Evolutionary conservation across 2,888 invertebrate genomes (phyloP).

Genomic region (Diarsia mendica): DNA sequence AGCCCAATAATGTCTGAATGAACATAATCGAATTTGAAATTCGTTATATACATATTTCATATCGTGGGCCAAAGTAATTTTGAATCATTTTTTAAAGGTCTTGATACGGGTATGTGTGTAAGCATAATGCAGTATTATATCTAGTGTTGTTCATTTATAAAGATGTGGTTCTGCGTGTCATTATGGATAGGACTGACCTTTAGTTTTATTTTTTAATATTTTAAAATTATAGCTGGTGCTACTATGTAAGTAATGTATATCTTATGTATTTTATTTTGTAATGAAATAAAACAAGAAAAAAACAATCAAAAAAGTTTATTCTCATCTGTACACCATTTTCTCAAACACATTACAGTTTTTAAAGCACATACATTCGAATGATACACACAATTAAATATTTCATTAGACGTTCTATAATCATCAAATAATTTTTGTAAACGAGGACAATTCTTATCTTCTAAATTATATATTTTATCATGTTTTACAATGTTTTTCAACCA

Average conservation of each 20-base stretch:
- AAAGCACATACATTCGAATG: neutral
- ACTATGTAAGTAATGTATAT: too few species aligned
- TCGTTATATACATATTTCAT: neutral
- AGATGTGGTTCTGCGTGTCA: neutral
- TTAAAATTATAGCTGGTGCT: too few species aligned
- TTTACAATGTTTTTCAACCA: neutral
- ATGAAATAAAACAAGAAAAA: too few species aligned
- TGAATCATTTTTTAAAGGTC: neutral
- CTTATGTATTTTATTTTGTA: too few species aligned
- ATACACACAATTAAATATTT: neutral
- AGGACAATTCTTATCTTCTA: neutral
- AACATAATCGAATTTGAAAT: neutral
- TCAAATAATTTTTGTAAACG: neutral
- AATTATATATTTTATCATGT: slow-evolving; percentile 1
- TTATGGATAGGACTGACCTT: neutral
- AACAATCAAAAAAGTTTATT: too few species aligned
- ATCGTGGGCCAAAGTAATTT: neutral
- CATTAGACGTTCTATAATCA: neutral
- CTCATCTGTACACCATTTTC: neutral
- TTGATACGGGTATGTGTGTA: neutral
- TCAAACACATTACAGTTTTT: neutral
- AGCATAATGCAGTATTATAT: neutral
- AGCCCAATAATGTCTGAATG: neutral
- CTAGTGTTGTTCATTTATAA: neutral
- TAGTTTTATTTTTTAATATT: too few species aligned